Evolutionary conservation across 2,113 vertebrate species (phyloP).

Genomic region (Sinocyclocheilus anshuiensis): DNA sequence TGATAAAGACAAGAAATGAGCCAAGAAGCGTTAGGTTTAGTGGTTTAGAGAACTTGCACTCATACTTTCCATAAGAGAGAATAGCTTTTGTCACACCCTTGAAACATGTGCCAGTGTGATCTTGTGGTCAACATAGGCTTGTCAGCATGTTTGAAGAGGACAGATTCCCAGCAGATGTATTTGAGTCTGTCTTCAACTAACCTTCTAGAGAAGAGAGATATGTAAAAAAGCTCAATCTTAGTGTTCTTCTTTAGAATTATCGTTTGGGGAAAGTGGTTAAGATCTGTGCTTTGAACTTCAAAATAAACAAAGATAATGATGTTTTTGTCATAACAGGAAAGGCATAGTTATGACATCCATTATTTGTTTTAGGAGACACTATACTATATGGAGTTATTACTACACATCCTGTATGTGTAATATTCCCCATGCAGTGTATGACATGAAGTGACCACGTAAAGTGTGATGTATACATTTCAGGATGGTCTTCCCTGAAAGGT

Average conservation of each 20-base stretch:
- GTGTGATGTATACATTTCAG: neutral
- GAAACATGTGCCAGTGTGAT: conserved; percentile 13
- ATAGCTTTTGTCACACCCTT: neutral
- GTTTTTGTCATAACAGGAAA: neutral
- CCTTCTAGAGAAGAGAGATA: neutral
- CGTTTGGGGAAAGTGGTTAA: neutral
- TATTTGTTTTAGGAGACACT: neutral
- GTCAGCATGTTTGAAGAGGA: neutral
- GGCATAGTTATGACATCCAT: neutral
- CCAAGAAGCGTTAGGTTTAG: neutral
- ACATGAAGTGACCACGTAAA: neutral
- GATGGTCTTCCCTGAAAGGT: neutral
- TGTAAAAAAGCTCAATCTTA: neutral
- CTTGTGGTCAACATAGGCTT: conserved; percentile 8
- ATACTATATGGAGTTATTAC: neutral
- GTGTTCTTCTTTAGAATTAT: neutral
- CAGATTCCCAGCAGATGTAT: neutral
- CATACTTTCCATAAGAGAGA: neutral
- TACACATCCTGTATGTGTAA: neutral
- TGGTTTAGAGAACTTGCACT: neutral
- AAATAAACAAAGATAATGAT: neutral
- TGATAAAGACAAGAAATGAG: neutral
- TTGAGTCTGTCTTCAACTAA: neutral
- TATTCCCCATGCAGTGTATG: neutral
- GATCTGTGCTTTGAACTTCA: neutral